A percentile compares a stretch with the other conserved stretches of the same genome.
Evolutionary conservation across 2,888 invertebrate species (phyloP).

Genomic region (Drosophila borealis): DNA sequence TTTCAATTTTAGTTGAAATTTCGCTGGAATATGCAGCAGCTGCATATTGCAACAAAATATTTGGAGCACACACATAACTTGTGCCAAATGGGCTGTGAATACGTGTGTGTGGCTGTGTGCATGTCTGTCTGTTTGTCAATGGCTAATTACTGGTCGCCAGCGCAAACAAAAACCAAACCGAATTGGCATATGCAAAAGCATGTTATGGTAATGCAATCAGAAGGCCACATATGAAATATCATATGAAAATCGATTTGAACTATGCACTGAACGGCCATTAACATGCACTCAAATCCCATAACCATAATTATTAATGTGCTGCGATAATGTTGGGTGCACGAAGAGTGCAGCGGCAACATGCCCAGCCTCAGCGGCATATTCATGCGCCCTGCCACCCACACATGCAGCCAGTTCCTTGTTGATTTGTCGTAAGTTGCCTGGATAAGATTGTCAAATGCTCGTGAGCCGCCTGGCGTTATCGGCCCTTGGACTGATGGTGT

Average conservation of each 20-base stretch:
- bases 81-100: neutral
- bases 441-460: conserved; percentile 51
- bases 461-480: conserved; percentile 19
- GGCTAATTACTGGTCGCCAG: conserved; percentile 51
- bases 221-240: conserved; percentile 54
- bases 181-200: conserved; percentile 33
- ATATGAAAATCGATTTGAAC: conserved; percentile 67
- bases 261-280: conserved; percentile 67
- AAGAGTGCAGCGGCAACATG: neutral
- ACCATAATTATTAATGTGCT: conserved; percentile 74
- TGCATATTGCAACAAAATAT: conserved; percentile 35
- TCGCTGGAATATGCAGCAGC: neutral
- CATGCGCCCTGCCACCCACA: neutral
- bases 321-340: conserved; percentile 29
- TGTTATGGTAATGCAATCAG: conserved; percentile 61
- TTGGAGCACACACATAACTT: conserved; percentile 10
- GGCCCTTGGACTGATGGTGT: conserved; percentile 34
- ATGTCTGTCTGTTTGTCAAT: conserved; percentile 31
- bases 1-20: neutral
- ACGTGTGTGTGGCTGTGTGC: neutral
- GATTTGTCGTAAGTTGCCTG: conserved; percentile 27
- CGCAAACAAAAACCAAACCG: conserved; percentile 21
- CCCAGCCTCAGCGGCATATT: neutral
- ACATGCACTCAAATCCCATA: conserved; percentile 70
- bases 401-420: neutral